A percentile compares a stretch with the other conserved stretches of the same genome.
These are phyloP conservation scores for Pagetopsis macropterus DNA, from an alignment of 2,797 vertebrate genomes.

Conservation along the genomic window DNA sequence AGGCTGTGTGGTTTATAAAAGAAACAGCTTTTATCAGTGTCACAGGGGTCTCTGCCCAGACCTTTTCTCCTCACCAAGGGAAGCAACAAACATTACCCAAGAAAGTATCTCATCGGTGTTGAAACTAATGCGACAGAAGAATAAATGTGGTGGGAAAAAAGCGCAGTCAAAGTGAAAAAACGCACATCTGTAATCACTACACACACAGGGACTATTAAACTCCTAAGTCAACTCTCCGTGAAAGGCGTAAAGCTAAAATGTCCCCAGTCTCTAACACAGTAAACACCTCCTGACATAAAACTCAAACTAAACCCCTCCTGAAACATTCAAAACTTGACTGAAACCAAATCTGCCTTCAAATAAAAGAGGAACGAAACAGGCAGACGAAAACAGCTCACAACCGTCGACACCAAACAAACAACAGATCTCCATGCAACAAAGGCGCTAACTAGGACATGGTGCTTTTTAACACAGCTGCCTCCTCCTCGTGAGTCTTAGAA, in stretches of 20 bases:
- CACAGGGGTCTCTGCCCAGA: constrained; percentile 43
- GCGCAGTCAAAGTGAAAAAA: constrained; percentile 32
- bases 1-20: constrained; percentile 74
- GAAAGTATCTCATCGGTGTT: background rate
- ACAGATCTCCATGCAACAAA: constrained; percentile 31
- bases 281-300: constrained; percentile 57
- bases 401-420: constrained; percentile 39
- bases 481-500: constrained; percentile 61
- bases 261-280: constrained; percentile 50
- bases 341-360: constrained; percentile 32
- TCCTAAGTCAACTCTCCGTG: constrained; percentile 35
- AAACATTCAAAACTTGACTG: constrained; percentile 19
- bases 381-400: constrained; percentile 20
- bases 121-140: constrained; percentile 29
- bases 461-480: constrained; percentile 51
- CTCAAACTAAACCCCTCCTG: constrained; percentile 20
- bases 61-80: constrained; percentile 3
- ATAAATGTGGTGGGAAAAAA: constrained; percentile 12
- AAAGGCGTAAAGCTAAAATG: constrained; percentile 45
- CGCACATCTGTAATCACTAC: constrained; percentile 61
- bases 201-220: constrained; percentile 38
- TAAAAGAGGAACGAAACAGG: constrained; percentile 29
- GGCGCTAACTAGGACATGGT: constrained; percentile 49
- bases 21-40: constrained; percentile 75
- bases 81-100: constrained; percentile 34